Evolutionary conservation across 2,113 vertebrate species (phyloP), one percentile per base, ranked within the genome.

Genomic region (Tachycineta bicolor): DNA sequence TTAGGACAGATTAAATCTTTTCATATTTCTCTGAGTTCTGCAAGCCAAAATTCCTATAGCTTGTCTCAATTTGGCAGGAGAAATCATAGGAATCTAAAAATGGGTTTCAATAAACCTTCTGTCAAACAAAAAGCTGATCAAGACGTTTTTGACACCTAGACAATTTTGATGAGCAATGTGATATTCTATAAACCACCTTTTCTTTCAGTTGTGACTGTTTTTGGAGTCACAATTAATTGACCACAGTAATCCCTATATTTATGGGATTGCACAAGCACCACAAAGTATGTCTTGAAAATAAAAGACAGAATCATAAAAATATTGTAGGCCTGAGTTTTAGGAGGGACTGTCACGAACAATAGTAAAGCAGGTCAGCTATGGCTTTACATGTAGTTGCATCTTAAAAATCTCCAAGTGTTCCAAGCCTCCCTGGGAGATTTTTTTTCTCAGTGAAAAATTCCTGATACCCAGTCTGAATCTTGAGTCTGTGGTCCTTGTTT

Each of bases 1-100:
- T 85, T 89, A 78, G 25, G 43, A 94, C 15, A 95, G 50, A 89
- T 85, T 81, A 84, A 92, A 83, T 78, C 34, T 89, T 63, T 76
- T 34, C n/a, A 41, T 55, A 33, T 74, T 91, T 81, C 44, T 23
- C 22, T 63, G 49, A 50, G 41, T 69, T 75, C 31, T 84, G 10
- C 14, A 59, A 76, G 47, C 58, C 75, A 93, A 68, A 89, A 81
- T 69, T 94, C 56, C 43, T 89, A 41, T 14, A 49, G 21, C 12
- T 85, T 47, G 12, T 77, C 55, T 80, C 15, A 3, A 33, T 83
- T 93, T 85, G 82, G 37, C 63, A 76, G 39, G 14, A 63, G 5
- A 86, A 87, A 85, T 64, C 53, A 44, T 8, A 74, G 8, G 31
- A 90, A 62, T 78, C n/a, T 43, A 76, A 73, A 87, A 93, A 70